Evolutionary conservation across 1,140 invertebrate genomes (phyloP).

Genomic region (Zophobas atratus): DNA sequence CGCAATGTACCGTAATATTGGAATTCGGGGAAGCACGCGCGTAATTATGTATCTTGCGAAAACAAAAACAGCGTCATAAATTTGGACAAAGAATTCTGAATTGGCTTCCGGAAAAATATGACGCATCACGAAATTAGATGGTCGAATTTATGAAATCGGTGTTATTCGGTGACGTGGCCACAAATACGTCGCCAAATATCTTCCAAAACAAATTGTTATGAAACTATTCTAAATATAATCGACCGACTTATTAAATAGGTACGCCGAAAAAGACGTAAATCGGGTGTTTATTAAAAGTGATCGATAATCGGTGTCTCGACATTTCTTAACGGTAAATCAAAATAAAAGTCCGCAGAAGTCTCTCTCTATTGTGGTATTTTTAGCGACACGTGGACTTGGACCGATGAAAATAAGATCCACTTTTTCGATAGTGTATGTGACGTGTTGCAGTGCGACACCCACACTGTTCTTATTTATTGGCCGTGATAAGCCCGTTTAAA

Average conservation of each 20-base stretch:
- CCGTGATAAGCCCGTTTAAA: conserved; percentile 45
- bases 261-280: conserved; percentile 36
- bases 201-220: conserved; percentile 48
- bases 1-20: background rate
- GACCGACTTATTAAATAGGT: conserved; percentile 28
- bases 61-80: conserved; percentile 2
- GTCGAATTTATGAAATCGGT: conserved; percentile 22
- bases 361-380: conserved; percentile 28
- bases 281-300: conserved; percentile 8
- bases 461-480: conserved; percentile 53
- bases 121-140: conserved; percentile 18
- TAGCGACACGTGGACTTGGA: conserved; percentile 43
- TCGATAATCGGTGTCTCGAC: conserved; percentile 29
- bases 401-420: conserved; percentile 40
- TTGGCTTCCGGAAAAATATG: conserved; percentile 9
- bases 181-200: conserved; percentile 53
- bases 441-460: conserved; percentile 44
- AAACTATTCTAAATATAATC: conserved; percentile 44
- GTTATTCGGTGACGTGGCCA: conserved; percentile 45
- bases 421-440: conserved; percentile 26
- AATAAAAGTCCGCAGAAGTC: background rate
- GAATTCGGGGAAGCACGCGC: conserved; percentile 15
- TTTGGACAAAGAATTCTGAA: background rate
- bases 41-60: background rate
- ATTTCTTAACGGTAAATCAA: conserved; percentile 15